These are phyloP conservation scores for Eumerus sabulonum DNA, from an alignment of 2,888 invertebrate species.

Conservation along the genomic window DNA sequence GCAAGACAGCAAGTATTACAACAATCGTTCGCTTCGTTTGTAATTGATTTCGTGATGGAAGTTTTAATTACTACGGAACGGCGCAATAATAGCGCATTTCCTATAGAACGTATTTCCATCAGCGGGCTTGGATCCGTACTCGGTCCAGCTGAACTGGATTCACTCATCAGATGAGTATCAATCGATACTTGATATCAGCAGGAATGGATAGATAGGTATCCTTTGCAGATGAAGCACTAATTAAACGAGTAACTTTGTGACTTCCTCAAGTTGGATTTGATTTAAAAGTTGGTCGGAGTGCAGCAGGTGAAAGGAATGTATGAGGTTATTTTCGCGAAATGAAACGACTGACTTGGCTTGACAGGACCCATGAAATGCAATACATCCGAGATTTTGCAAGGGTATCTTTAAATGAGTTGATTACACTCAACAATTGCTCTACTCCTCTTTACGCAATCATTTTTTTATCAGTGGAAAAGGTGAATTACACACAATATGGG, in stretches of 20 bases:
- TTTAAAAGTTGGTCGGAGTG: too few species aligned
- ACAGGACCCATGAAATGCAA: too few species aligned
- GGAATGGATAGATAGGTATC: conserved; percentile 21
- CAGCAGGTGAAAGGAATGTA: too few species aligned
- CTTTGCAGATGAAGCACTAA: conserved; percentile 52
- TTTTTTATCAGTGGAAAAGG: too few species aligned
- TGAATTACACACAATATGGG: too few species aligned
- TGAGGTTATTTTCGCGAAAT: too few species aligned
- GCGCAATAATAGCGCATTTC: conserved; percentile 15
- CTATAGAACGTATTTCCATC: conserved; percentile 12
- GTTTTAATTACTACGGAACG: conserved; percentile 65
- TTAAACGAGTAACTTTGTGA: conserved; percentile 34
- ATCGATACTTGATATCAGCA: conserved; percentile 27
- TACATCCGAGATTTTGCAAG: too few species aligned
- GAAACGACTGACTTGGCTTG: too few species aligned
- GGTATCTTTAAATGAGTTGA: too few species aligned
- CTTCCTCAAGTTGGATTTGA: neutral
- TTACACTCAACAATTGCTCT: too few species aligned
- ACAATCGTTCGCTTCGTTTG: conserved; percentile 43
- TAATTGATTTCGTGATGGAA: conserved; percentile 69
- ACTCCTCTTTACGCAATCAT: too few species aligned
- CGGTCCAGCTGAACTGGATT: conserved; percentile 13
- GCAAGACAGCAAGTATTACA: conserved; percentile 45
- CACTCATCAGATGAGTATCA: conserved; percentile 39
- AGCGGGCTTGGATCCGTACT: conserved; percentile 8